Conservation (phyloP, 2,888 invertebrate genomes). For the Sinopyrophorus schimmeli region DNA sequence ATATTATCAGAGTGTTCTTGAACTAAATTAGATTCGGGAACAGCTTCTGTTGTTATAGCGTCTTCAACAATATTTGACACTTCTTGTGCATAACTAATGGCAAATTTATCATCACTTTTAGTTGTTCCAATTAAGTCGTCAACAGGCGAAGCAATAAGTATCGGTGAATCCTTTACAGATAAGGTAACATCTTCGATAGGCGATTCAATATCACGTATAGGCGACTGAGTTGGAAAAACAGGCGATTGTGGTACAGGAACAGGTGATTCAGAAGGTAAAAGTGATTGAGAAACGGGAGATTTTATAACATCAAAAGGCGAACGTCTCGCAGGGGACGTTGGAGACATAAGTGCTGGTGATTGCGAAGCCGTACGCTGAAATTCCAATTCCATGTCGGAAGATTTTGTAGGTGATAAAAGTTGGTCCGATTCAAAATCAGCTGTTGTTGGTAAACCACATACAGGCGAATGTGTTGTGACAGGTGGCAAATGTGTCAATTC, state of each 20-base stretch:
- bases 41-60: neutral
- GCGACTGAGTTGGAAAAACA: neutral
- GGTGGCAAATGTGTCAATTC: too few relatives aligned
- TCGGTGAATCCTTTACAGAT: conserved; percentile 47
- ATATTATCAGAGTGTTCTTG: conserved; percentile 4
- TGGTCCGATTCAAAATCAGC: too few relatives aligned
- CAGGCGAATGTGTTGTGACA: too few relatives aligned
- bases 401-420: too few relatives aligned
- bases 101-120: neutral
- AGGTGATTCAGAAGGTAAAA: conserved; percentile 15
- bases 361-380: conserved; percentile 16
- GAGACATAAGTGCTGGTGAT: conserved; percentile 12
- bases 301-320: neutral
- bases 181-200: conserved; percentile 50
- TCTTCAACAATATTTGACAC: conserved; percentile 22
- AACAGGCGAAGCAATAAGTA: conserved; percentile 7
- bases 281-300: conserved; percentile 5
- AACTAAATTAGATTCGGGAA: neutral
- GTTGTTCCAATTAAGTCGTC: conserved; percentile 11
- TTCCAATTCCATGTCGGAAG: too few relatives aligned
- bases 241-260: conserved; percentile 8
- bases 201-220: conserved; percentile 28
- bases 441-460: too few relatives aligned
- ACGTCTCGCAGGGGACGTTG: too few relatives aligned
- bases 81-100: conserved; percentile 28